Evolutionary conservation across 2,888 invertebrate species (phyloP).

Genomic region (Lasioglossum morio): DNA sequence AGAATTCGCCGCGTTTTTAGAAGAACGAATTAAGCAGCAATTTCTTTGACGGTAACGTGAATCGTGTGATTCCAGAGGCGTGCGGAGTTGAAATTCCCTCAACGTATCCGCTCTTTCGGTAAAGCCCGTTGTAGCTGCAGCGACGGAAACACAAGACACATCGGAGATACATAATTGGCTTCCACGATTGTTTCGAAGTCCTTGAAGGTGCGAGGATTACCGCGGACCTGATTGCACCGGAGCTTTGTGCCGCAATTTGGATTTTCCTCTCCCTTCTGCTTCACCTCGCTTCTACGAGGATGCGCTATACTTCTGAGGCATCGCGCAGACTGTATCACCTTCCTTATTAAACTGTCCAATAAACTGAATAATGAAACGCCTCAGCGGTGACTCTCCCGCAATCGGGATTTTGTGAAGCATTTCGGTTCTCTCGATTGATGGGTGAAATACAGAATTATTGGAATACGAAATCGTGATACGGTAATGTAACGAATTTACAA

Average conservation of each 20-base stretch:
- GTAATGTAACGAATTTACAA: background rate
- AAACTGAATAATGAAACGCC: conserved; percentile 46
- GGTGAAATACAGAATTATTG: background rate
- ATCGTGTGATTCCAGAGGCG: conserved; percentile 32
- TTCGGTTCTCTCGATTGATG: conserved; percentile 5
- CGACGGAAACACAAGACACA: conserved; percentile 31
- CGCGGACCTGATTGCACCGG: conserved; percentile 64
- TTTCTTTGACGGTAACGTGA: background rate
- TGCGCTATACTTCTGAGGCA: conserved; percentile 10
- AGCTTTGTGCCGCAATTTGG: conserved; percentile 68
- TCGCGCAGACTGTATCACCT: conserved; percentile 24
- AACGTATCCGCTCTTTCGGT: conserved; percentile 28
- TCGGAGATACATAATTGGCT: conserved; percentile 64
- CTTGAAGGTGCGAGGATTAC: conserved; percentile 65
- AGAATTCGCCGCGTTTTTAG: too few species aligned
- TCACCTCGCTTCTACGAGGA: background rate
- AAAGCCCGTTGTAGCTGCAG: conserved; percentile 12
- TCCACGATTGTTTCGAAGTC: conserved; percentile 55
- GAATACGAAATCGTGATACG: too few species aligned
- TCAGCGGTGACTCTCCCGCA: background rate
- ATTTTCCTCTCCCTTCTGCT: conserved; percentile 49
- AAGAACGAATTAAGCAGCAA: background rate
- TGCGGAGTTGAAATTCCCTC: background rate
- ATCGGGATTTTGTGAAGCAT: background rate
- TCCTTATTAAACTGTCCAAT: conserved; percentile 52